Evolutionary conservation across 2,797 vertebrate species (phyloP).

Genomic region (Eidolon dupreanum): DNA sequence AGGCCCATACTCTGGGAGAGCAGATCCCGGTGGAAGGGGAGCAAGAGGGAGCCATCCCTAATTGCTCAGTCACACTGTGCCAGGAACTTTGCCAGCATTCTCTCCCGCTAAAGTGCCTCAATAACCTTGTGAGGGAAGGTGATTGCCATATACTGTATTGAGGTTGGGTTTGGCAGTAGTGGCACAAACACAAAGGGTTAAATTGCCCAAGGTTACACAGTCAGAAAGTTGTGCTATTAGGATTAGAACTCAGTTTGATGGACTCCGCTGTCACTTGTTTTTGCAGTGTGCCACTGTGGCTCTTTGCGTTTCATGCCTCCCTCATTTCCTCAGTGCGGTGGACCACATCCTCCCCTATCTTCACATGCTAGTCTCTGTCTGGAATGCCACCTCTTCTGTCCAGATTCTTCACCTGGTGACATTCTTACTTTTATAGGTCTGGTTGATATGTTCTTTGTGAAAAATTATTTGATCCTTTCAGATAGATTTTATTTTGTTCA

Average conservation of each 20-base stretch:
- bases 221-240: neutral
- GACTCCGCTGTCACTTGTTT: too few species aligned
- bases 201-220: neutral
- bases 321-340: neutral
- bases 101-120: neutral
- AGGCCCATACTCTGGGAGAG: neutral
- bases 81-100: neutral
- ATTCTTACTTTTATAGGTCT: neutral
- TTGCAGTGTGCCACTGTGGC: neutral
- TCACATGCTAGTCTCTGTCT: neutral
- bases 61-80: accelerated
- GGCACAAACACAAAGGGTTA: neutral
- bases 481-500: neutral
- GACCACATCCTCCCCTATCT: neutral
- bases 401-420: neutral
- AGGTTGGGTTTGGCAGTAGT: neutral
- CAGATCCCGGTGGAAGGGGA: neutral
- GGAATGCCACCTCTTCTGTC: neutral
- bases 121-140: neutral
- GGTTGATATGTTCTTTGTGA: neutral
- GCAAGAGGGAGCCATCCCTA: neutral
- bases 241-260: neutral
- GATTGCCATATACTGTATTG: accelerated
- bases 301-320: neutral
- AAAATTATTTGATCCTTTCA: neutral